A percentile compares a stretch with the other conserved stretches of the same genome.
Conservation (phyloP, 1,140 invertebrate species). For the Lucilia cuprina region DNA sequence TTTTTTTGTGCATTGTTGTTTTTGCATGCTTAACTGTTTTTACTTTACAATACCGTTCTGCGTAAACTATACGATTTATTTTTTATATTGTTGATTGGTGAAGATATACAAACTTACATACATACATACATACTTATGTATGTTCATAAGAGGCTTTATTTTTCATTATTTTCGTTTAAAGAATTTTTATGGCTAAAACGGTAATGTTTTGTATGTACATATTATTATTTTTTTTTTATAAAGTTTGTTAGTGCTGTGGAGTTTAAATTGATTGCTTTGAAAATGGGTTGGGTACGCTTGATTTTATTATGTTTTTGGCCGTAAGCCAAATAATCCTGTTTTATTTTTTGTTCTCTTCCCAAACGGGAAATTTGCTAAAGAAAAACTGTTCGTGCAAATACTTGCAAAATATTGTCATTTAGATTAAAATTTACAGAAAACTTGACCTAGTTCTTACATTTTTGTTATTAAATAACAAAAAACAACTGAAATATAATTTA, state of each 20-base stretch:
- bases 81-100: background rate
- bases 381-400: background rate
- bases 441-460: background rate
- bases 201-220: background rate
- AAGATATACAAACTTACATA: background rate
- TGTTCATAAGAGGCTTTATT: background rate
- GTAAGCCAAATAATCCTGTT: background rate
- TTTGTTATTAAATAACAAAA: too few relatives aligned
- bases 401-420: background rate
- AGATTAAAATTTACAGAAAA: background rate
- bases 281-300: background rate
- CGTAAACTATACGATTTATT: background rate
- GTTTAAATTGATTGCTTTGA: background rate
- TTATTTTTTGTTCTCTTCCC: background rate
- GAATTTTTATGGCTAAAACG: background rate
- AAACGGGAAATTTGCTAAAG: background rate
- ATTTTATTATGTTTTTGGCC: background rate
- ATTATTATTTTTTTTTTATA: background rate
- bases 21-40: conserved; percentile 31
- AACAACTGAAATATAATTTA: too few relatives aligned
- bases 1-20: background rate
- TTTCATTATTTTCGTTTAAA: background rate
- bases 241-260: background rate
- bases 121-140: too few relatives aligned
- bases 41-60: conserved; percentile 32